Evolutionary conservation across 1,140 invertebrate genomes (phyloP).

Genomic region (Himalopsyche phryganea): DNA sequence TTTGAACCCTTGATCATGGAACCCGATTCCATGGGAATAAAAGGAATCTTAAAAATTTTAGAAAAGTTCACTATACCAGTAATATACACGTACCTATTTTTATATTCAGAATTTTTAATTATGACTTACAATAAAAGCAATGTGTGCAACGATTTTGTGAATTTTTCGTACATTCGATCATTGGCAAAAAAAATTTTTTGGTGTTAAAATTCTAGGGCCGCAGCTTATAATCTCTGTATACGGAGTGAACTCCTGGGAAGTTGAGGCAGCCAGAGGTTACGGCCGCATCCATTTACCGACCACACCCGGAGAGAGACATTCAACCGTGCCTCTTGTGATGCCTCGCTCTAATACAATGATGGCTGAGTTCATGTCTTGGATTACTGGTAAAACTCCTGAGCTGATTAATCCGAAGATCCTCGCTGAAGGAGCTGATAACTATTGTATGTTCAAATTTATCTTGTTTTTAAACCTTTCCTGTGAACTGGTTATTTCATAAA

Average conservation of each 20-base stretch:
- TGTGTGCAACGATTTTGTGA: too few species aligned
- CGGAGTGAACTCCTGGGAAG: slow-evolving; percentile 38
- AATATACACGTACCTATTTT: too few species aligned
- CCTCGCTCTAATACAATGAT: slow-evolving; percentile 21
- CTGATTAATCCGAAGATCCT: slow-evolving; percentile 25
- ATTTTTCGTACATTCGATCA: too few species aligned
- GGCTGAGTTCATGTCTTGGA: slow-evolving; percentile 26
- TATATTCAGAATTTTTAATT: too few species aligned
- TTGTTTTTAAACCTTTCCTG: too few species aligned
- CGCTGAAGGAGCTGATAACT: slow-evolving; percentile 26
- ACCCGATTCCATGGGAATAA: too few species aligned
- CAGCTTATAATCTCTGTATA: slow-evolving; percentile 43
- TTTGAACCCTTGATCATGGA: too few species aligned
- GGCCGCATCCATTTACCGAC: slow-evolving; percentile 41
- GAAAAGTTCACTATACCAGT: too few species aligned
- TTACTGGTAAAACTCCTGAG: slow-evolving; percentile 26
- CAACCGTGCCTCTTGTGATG: slow-evolving; percentile 17
- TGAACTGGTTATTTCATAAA: too few species aligned
- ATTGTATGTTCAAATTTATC: slow-evolving; percentile 28
- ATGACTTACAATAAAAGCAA: too few species aligned
- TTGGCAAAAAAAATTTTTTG: too few species aligned
- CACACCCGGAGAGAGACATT: slow-evolving; percentile 14
- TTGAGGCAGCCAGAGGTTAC: slow-evolving; percentile 41
- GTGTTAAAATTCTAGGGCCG: slow-evolving; percentile 44
- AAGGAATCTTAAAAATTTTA: too few species aligned